phyloP scores from a whole-genome alignment of 2,113 vertebrate species.

The Platanista minor region DNA sequence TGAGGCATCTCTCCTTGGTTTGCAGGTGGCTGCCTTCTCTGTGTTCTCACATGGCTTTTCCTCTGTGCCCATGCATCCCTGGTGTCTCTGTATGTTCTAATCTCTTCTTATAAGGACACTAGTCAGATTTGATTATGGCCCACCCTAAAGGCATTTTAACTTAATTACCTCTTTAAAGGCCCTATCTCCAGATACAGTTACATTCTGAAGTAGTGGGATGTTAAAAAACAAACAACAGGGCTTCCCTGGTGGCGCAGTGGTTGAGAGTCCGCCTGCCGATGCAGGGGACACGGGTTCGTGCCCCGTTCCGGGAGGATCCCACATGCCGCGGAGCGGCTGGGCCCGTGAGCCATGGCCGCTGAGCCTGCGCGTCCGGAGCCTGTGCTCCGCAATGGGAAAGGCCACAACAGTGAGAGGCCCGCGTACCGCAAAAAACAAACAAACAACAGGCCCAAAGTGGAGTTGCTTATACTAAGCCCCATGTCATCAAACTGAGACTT shows the following conservation, averaged over 20 bases:
- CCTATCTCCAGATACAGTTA: background rate
- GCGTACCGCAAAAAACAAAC: no score
- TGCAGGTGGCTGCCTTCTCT: background rate
- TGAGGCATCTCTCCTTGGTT: background rate
- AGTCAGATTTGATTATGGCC: background rate
- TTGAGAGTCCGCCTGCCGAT: no score
- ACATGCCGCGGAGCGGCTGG: no score
- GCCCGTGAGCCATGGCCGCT: no score
- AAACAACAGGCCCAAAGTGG: background rate
- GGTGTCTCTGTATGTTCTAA: background rate
- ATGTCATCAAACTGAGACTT: background rate
- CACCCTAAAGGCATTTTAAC: background rate
- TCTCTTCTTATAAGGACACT: background rate
- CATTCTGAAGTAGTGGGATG: background rate
- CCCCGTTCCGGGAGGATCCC: no score
- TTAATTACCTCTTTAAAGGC: background rate
- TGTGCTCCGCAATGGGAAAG: no score
- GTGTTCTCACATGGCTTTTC: background rate
- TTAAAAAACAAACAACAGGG: background rate
- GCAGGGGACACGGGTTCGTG: no score
- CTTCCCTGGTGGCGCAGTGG: no score
- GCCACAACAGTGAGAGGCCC: no score
- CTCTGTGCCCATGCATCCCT: background rate
- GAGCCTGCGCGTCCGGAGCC: no score
- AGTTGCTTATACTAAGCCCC: background rate